Evolutionary conservation across 2,113 vertebrate species (phyloP), one percentile per base, ranked within the genome.

Genomic region (Cavia porcellus): DNA sequence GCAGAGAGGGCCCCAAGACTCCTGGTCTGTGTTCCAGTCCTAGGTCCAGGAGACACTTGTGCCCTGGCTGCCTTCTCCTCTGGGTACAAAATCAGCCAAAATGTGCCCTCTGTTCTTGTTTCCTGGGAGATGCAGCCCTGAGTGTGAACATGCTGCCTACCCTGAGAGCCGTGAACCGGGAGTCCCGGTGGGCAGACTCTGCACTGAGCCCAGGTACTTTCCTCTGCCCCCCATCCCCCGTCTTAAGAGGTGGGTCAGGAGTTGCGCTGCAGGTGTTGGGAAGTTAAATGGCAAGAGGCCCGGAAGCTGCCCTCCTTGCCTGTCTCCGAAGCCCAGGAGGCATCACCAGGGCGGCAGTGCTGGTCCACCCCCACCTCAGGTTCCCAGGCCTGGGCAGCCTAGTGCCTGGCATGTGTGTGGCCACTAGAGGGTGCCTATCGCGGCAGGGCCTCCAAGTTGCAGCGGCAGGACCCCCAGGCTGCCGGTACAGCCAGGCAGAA

Each of bases 401-500:
- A 8, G 64, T 2, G 2, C 50, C 22, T 47, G 1, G 5, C 68
- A 30, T 20, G 52, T 1, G 0, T 55, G 22, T 55, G 61, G 92
- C 96, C 97, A 97, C 96, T 97, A 97, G 93, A 90, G 96, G 96
- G 95, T 61, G 92, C 35, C 7, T 85, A 57, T 20, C 0, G 25
- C 11, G 5, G 35, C 83, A 70, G 50, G 30, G 62, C 72, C 19
- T 15, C 0, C 0, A 15, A 47, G 30, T 32, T 20, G 5, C 11
- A 13, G 64, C 70, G 59, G 25, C 7, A 38, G 50, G 74, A 90
- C 80, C 55, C 52, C 66, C 8, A 47, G 8, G n/a, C 20, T 57
- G 9, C 42, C 42, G 30, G 25, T 38, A 72, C 10, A n/a, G 0
- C 3, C 38, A 9, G 11, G 32, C 12, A 6, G 19, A 89, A n/a